These are phyloP conservation scores for Anneissia japonica DNA, from an alignment of 35 echinoderm and acorn worm genomes.

Conservation along the genomic window DNA sequence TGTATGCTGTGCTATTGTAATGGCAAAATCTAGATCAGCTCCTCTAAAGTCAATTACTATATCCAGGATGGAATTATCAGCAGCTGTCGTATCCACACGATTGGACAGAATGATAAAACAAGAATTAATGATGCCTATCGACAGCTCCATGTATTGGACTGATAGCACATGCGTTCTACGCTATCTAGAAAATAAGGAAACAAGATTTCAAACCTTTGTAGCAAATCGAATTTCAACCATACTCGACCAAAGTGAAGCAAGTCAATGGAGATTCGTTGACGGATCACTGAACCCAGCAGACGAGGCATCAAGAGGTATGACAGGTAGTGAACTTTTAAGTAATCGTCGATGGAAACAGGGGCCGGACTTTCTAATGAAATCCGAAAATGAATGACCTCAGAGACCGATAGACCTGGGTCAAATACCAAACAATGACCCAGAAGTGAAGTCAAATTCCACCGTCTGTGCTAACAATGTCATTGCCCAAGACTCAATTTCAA, in stretches of 20 bases:
- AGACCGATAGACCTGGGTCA: neutral
- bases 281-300: conserved; percentile 36
- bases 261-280: conserved; percentile 46
- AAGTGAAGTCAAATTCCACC: neutral
- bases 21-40: conserved; percentile 47
- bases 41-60: conserved; percentile 38
- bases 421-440: neutral
- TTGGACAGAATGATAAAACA: conserved; percentile 20
- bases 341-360: neutral
- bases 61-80: conserved; percentile 55
- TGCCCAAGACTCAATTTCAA: neutral
- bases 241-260: conserved; percentile 4
- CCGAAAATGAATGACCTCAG: neutral
- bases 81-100: conserved; percentile 25
- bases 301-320: conserved; percentile 27
- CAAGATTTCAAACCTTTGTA: conserved; percentile 52
- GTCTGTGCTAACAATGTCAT: neutral
- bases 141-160: conserved; percentile 38
- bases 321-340: neutral
- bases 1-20: conserved; percentile 22
- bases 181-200: conserved; percentile 32
- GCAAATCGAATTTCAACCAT: conserved; percentile 42
- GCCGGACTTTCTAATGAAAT: neutral
- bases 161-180: conserved; percentile 58
- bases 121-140: conserved; percentile 7